Conservation (phyloP, 2,797 vertebrate species). For the Sciurus vulgaris region DNA sequence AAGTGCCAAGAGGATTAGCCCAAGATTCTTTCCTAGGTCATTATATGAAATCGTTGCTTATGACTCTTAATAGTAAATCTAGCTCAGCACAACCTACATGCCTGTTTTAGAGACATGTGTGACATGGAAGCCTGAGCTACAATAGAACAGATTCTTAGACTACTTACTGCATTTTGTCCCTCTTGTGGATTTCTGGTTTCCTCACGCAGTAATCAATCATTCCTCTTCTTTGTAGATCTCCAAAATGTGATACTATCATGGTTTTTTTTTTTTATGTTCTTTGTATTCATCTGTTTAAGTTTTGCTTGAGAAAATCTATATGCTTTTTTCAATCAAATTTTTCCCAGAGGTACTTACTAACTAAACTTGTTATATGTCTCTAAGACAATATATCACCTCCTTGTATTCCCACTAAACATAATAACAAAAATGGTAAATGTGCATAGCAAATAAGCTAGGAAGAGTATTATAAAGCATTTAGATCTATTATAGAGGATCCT, state of each 20-base stretch:
- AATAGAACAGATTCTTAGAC: neutral
- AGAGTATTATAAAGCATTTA: neutral
- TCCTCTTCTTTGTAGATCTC: neutral
- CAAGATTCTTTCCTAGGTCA: neutral
- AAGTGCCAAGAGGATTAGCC: neutral
- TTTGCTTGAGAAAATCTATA: neutral
- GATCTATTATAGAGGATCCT: neutral
- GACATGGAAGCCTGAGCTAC: neutral
- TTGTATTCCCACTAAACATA: neutral
- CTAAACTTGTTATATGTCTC: neutral
- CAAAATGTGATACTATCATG: neutral
- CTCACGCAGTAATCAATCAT: neutral
- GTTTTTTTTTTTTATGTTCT: neutral
- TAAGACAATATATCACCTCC: neutral
- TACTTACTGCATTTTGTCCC: neutral
- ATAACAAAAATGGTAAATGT: neutral
- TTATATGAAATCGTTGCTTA: neutral
- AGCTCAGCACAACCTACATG: neutral
- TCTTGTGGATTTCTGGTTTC: neutral
- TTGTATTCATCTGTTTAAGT: neutral
- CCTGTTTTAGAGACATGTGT: neutral
- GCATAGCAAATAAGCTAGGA: neutral
- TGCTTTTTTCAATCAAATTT: neutral
- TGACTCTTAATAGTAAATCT: neutral
- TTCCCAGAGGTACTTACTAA: neutral